These are phyloP conservation scores for Noctilio leporinus DNA, from an alignment of 2,113 vertebrate genomes.

Conservation along the genomic window DNA sequence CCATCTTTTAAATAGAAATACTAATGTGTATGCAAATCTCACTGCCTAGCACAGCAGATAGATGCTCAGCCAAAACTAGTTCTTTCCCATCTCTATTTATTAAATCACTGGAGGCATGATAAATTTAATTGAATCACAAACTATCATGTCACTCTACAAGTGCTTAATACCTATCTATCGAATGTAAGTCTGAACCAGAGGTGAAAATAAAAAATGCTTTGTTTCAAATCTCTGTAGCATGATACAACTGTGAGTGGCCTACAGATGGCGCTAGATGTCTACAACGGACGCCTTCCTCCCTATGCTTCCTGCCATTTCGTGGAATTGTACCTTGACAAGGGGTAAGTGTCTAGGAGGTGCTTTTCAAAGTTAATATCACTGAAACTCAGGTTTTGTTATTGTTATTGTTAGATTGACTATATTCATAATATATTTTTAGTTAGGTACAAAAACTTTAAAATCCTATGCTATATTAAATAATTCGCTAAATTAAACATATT, in stretches of 20 bases:
- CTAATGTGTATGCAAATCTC: background rate
- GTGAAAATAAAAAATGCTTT: background rate
- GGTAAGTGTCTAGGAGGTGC: constrained; percentile 77
- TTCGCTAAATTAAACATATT: background rate
- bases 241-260: constrained; percentile 88
- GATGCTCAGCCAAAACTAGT: background rate
- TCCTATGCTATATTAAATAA: background rate
- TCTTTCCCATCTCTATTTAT: background rate
- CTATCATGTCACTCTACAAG: background rate
- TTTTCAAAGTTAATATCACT: background rate
- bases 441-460: constrained; percentile 10
- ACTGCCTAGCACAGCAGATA: background rate
- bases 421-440: background rate
- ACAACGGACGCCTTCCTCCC: constrained; percentile 84
- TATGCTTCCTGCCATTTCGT: constrained; percentile 89
- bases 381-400: background rate
- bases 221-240: constrained; percentile 69
- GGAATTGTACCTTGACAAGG: constrained; percentile 87
- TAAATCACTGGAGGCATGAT: background rate
- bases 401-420: background rate
- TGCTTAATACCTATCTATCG: background rate
- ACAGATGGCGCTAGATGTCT: constrained; percentile 87
- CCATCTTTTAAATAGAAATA: constrained; percentile 16
- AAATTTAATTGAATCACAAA: background rate
- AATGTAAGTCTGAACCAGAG: background rate